A percentile compares a stretch with the other conserved stretches of the same genome.
These are phyloP conservation scores for Dasypolia templi DNA, from an alignment of 2,888 invertebrate genomes.

Conservation along the genomic window DNA sequence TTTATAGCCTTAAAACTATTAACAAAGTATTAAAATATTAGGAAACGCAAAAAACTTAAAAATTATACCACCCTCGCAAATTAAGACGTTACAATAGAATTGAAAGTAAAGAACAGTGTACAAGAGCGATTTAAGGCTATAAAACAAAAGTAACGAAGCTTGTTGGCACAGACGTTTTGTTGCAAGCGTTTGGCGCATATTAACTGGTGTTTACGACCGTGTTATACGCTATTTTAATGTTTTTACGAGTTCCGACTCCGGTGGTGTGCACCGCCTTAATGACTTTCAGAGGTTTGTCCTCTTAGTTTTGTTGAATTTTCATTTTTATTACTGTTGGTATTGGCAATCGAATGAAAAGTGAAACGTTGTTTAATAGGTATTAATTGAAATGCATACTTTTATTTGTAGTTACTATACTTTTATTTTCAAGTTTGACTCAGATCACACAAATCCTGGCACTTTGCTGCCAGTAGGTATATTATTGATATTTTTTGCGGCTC, in stretches of 20 bases:
- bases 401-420: no score
- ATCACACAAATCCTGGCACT: background rate
- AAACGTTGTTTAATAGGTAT: constrained; percentile 24
- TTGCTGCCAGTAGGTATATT: background rate
- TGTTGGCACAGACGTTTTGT: constrained; percentile 56
- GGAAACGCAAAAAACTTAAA: background rate
- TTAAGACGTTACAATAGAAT: constrained; percentile 16
- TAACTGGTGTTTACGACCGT: constrained; percentile 66
- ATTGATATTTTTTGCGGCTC: background rate
- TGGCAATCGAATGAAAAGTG: constrained; percentile 14
- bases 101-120: constrained; percentile 38
- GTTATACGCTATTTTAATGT: constrained; percentile 67
- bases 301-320: constrained; percentile 33
- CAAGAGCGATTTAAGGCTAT: constrained; percentile 32
- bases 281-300: constrained; percentile 44
- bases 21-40: background rate
- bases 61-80: background rate
- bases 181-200: constrained; percentile 61
- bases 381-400: no score
- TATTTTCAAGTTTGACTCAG: background rate
- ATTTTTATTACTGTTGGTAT: constrained; percentile 27
- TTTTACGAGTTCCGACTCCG: constrained; percentile 58
- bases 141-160: constrained; percentile 43
- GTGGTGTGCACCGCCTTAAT: constrained; percentile 59
- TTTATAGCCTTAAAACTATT: background rate